Evolutionary conservation across 2,888 invertebrate genomes (phyloP).

Genomic region (Smittia sp.): DNA sequence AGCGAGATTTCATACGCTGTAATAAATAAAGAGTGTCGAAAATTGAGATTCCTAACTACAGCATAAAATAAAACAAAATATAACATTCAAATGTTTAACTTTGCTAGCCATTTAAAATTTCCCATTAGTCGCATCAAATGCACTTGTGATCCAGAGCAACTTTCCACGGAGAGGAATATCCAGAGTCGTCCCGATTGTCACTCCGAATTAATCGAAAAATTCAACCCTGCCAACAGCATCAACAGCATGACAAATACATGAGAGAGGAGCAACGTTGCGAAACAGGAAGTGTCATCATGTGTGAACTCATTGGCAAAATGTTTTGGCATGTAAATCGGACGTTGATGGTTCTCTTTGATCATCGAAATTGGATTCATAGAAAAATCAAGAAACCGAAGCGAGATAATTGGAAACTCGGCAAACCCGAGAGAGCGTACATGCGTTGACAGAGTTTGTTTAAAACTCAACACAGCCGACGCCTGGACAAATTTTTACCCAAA

Average conservation of each 20-base stretch:
- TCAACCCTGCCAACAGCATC: background rate
- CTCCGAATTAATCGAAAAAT: slow-evolving; percentile 18
- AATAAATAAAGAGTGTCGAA: too few relatives aligned
- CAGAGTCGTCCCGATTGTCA: slow-evolving; percentile 39
- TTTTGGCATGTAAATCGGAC: slow-evolving; percentile 3
- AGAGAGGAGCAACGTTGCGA: background rate
- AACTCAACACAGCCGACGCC: background rate
- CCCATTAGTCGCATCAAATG: background rate
- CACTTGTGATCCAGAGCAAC: background rate
- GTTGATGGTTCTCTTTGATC: slow-evolving; percentile 31
- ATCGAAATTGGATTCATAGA: slow-evolving; percentile 37
- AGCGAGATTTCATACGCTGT: too few relatives aligned
- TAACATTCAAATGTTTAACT: too few relatives aligned
- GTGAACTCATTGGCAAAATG: slow-evolving; percentile 28
- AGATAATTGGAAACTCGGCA: background rate
- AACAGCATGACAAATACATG: background rate
- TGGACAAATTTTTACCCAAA: background rate
- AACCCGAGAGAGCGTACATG: background rate
- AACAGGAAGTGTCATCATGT: slow-evolving; percentile 30
- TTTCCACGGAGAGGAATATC: slow-evolving; percentile 36
- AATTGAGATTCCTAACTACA: too few relatives aligned
- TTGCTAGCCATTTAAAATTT: too few relatives aligned
- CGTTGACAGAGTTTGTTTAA: too few relatives aligned
- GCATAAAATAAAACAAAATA: too few relatives aligned
- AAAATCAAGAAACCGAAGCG: background rate